Evolutionary conservation across 2,113 vertebrate species (phyloP), one percentile per base, ranked within the genome.

Genomic region (Sorex fumeus): DNA sequence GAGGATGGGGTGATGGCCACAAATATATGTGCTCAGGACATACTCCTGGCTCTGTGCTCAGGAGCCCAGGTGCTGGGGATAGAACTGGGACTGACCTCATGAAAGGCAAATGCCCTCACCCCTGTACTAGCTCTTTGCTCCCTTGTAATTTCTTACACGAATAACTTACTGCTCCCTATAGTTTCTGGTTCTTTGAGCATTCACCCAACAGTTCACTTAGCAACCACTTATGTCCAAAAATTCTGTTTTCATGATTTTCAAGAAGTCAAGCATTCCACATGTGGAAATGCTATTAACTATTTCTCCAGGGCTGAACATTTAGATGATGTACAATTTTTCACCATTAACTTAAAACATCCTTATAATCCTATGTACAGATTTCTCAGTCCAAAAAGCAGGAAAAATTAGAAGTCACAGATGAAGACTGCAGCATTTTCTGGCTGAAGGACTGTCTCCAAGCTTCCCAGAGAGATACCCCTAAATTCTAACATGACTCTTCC

Each of bases 201-300:
- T 34, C 32, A 87, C 34, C 30, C 30, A 90, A 64, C 34, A 81
- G 9, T 76, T 82, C 47, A 87, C 34, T 86, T 50, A 69, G 81
- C 21, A 27, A 78, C 87, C 83, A 62, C 19, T 40, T 40, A 2
- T 47, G 19, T 81, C 67, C 57, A 60, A 30, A 96, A 85, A 74
- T 12, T 74, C 43, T 77, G 28, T 28, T 21, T 43, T 77, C 18
- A 18, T 71, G 8, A 74, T 64, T 84, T 87, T 81, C 75, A 82
- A 84, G 60, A 81, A 19, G 28, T 50, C 5, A 5, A 57, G 13
- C 28, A 79, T 64, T 47, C 30, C 3, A 6, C 34, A 43, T 3
- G 0, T 57, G 8, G 19, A 79, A 43, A 32, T 57, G 74, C 19
- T 80, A 28, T 40, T 34, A 66, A 74, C 66, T 81, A 32, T 76